Evolutionary conservation across 2,888 invertebrate genomes (phyloP).

Genomic region (Xiphydria camelus): DNA sequence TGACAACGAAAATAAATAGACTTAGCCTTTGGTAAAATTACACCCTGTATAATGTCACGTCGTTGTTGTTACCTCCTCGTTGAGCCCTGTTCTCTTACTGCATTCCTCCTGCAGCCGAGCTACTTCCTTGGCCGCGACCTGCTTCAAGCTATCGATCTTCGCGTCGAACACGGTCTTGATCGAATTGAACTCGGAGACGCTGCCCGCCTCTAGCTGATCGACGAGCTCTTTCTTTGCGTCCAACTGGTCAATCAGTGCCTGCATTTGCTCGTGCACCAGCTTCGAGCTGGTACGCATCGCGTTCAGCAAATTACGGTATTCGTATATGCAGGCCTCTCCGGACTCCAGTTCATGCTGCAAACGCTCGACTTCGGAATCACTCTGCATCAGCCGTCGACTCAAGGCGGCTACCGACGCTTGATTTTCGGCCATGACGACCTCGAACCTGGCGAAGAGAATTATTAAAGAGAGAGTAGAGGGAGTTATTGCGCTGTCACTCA

Average conservation of each 20-base stretch:
- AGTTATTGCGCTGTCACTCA: no score
- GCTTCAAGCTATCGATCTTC: conserved; percentile 42
- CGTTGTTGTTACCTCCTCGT: conserved; percentile 45
- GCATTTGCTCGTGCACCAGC: conserved; percentile 42
- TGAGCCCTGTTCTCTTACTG: conserved; percentile 32
- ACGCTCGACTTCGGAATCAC: conserved; percentile 47
- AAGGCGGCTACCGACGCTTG: conserved; percentile 49
- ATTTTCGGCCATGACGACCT: conserved; percentile 51
- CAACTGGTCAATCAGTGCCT: conserved; percentile 38
- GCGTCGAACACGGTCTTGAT: conserved; percentile 37
- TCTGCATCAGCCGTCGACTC: conserved; percentile 43
- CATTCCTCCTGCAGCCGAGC: conserved; percentile 34
- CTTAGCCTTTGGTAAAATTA: no score
- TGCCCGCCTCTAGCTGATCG: conserved; percentile 42
- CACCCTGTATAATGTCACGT: no score
- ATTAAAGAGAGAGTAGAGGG: no score
- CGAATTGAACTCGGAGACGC: conserved; percentile 40
- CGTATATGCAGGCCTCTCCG: conserved; percentile 37
- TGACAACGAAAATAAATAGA: no score
- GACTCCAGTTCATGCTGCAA: conserved; percentile 42
- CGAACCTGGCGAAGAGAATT: conserved; percentile 35
- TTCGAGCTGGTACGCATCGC: conserved; percentile 43
- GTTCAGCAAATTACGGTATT: conserved; percentile 41
- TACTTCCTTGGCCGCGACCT: conserved; percentile 35
- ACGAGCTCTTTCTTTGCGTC: conserved; percentile 39